Evolutionary conservation across 2,797 vertebrate genomes (phyloP), one percentile per base, ranked within the genome.

Genomic region (Phataginus tetradactyla): DNA sequence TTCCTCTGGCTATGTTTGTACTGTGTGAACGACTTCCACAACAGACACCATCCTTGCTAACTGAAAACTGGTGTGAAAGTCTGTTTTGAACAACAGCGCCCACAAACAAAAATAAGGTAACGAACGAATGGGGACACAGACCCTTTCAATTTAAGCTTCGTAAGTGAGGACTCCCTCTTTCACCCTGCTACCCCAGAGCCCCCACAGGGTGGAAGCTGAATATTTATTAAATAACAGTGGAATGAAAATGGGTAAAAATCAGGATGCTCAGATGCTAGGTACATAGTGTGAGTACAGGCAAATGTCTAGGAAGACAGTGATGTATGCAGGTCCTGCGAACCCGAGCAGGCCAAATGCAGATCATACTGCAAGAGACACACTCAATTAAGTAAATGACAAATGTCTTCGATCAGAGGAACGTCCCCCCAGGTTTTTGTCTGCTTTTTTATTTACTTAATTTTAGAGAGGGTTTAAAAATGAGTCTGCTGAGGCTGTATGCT

Each of bases 11-110:
- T 57, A 29, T 17, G 14, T 25, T 3, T 84, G 4, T 1, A 7
- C 1, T 3, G 0, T 5, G 1, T 5, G 69, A 39, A 45, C 4
- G 18, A 7, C 15, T 55, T n/a, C 21, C 59, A 21, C 0, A 37
- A 32, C 61, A 81, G 1, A 2, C 1, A 1, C 18, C 45, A 12
- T 57, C 23, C 11, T 5, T 7, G 4, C 23, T 27, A 9, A 18
- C 2, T 23, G 55, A 69, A 79, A 34, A 27, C 0, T 1, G 6
- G n/a, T 12, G 20, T 13, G 15, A 7, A 49, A 45, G 8, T 6
- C 1, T 0, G 13, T 3, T 75, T 13, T 32, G 32, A 7, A 86
- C 3, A 20, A 27, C 3, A 11, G 49, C 6, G 8, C 10, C 1
- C 8, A 18, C 7, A 11, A 11, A 25, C 12, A 57, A 34, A 29